Conservation (phyloP, 2,797 vertebrate genomes). For the Danio jaintianensis region DNA sequence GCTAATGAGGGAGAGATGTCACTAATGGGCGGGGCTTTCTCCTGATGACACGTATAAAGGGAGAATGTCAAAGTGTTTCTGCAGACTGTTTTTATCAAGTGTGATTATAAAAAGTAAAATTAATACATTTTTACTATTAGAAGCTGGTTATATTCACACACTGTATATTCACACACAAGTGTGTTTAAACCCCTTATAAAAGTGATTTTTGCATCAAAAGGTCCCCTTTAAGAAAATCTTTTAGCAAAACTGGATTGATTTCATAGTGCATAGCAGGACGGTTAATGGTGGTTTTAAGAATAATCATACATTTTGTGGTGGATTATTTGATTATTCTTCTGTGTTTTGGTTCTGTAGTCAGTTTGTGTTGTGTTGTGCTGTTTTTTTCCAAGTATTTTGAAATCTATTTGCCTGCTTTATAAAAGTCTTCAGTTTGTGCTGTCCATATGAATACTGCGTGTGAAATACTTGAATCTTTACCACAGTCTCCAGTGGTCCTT, state of each 20-base stretch:
- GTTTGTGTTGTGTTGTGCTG: neutral
- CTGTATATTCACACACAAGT: too few relatives aligned
- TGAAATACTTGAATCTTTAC: neutral
- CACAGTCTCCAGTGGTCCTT: neutral
- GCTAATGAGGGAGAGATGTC: too few relatives aligned
- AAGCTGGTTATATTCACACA: too few relatives aligned
- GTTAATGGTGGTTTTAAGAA: constrained; percentile 16
- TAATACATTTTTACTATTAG: too few relatives aligned
- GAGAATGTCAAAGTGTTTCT: too few relatives aligned
- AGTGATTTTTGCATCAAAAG: neutral
- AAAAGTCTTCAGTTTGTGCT: constrained; percentile 7
- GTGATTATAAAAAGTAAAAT: too few relatives aligned
- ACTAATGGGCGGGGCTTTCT: too few relatives aligned
- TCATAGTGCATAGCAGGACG: neutral
- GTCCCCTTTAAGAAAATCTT: neutral
- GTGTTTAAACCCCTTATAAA: too few relatives aligned
- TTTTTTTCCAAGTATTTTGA: neutral
- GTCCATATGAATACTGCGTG: neutral
- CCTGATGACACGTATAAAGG: too few relatives aligned
- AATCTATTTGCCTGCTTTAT: neutral
- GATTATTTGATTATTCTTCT: neutral
- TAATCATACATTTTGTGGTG: neutral
- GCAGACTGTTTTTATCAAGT: too few relatives aligned
- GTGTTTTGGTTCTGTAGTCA: neutral
- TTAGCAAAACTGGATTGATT: neutral